A percentile compares a stretch with the other conserved stretches of the same genome.
Conservation (phyloP, 2,888 invertebrate genomes). For the Lordiphosa fenestrarum region DNA sequence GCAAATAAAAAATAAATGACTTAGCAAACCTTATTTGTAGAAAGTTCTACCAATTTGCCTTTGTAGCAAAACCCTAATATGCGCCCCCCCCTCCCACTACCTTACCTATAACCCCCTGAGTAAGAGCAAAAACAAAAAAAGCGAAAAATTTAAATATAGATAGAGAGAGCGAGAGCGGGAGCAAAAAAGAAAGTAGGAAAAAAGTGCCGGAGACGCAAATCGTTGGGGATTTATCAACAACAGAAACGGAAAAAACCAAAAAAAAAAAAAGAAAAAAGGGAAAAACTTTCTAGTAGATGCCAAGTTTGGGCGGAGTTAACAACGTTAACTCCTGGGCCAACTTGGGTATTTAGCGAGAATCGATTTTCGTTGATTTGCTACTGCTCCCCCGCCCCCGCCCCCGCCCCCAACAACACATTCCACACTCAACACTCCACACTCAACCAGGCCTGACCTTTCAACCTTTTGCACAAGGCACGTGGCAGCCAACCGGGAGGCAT, state of each 20-base stretch:
- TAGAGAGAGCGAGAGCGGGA: too few species aligned
- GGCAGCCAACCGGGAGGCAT: constrained; percentile 39
- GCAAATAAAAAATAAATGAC: too few species aligned
- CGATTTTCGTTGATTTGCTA: constrained; percentile 70
- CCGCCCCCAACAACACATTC: constrained; percentile 4
- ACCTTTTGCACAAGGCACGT: constrained; percentile 69
- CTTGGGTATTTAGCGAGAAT: constrained; percentile 69
- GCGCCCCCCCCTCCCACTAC: too few species aligned
- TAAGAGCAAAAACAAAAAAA: too few species aligned
- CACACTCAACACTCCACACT: constrained; percentile 13
- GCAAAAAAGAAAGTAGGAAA: constrained; percentile 1
- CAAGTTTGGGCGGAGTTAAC: constrained; percentile 33
- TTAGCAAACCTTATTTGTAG: too few species aligned
- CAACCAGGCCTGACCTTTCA: constrained; percentile 62
- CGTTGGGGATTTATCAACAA: constrained; percentile 62
- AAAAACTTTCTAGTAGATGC: constrained; percentile 47
- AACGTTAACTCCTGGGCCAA: constrained; percentile 43
- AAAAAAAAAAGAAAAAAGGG: constrained; percentile 8
- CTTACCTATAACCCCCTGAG: too few species aligned
- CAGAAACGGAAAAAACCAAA: constrained; percentile 9
- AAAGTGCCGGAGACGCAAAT: constrained; percentile 42
- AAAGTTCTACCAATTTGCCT: too few species aligned
- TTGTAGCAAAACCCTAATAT: too few species aligned
- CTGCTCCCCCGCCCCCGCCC: constrained; percentile 7
- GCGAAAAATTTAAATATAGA: not conserved